Evolutionary conservation across 2,888 invertebrate genomes (phyloP), one percentile per base, ranked within the genome.

Genomic region (Nymphalis urticae): DNA sequence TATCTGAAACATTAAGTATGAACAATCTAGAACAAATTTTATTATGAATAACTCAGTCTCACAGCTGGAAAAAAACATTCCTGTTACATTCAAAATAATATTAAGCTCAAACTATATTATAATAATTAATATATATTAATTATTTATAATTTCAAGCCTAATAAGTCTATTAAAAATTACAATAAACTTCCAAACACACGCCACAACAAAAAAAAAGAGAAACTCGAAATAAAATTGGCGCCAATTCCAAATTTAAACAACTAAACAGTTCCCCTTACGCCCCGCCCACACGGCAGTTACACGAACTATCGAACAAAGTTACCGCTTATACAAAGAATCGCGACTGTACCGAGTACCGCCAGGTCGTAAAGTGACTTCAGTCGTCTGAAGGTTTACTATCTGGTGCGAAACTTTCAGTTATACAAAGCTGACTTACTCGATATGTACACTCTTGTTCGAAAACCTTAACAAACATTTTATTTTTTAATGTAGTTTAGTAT

Each of bases 311-410:
- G 74, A 59, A 82, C 82, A 82, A 82, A 80, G 83, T 85, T 73
- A 75, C 70, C 73, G 74, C 77, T 81, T 79, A 76, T 86, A 86
- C 87, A 82, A 80, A 82, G 88, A 87, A 89, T 77, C 76, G 73
- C 75, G 75, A 75, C 54, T 54, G 71, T 85, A 85, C 87, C 75
- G 76, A 73, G 84, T 85, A 86, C 71, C 73, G 75, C 72, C 74
- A 71, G 70, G 70, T 83, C 85, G 82, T 87, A 85, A 88, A 87
- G 75, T 72, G 75, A 83, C 83, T 87, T 82, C 84, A 84, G 85
- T 79, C 83, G 81, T 81, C 80, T 83, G 75, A 72, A 75, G 75
- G 81, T 86, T 87, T 80, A 87, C 85, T 88, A 85, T 87, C 87
- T 85, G 83, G 79, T 74, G 54, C 17, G 81, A 82, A 80, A 74